Conservation (phyloP, 2,888 invertebrate species). For the Diploptera punctata region DNA sequence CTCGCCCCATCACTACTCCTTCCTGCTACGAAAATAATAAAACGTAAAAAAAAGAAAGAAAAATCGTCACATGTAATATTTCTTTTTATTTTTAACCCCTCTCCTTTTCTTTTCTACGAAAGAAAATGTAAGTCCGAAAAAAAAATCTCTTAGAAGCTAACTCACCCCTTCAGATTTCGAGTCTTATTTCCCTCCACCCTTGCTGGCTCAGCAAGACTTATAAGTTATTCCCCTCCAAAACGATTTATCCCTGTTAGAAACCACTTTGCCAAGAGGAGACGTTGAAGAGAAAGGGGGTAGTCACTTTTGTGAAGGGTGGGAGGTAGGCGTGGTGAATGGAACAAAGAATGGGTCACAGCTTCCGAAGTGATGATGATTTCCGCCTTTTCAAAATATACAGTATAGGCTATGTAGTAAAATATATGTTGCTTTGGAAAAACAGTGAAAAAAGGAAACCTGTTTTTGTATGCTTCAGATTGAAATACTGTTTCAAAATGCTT, state of each 20-base stretch:
- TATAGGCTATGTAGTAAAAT: too few relatives aligned
- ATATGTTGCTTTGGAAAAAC: too few relatives aligned
- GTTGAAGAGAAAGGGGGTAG: not conserved
- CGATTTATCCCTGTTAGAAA: slow-evolving; percentile 41
- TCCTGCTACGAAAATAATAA: too few relatives aligned
- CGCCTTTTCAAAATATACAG: slow-evolving; percentile 1
- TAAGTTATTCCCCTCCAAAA: slow-evolving; percentile 38
- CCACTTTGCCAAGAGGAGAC: slow-evolving; percentile 40
- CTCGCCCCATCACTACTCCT: too few relatives aligned
- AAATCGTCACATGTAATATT: slow-evolving; percentile 29
- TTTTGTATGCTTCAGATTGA: too few relatives aligned
- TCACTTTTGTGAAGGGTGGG: slow-evolving; percentile 18
- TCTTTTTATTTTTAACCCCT: slow-evolving; percentile 25
- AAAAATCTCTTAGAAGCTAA: slow-evolving; percentile 18
- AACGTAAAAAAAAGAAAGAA: not conserved
- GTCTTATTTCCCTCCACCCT: slow-evolving; percentile 12
- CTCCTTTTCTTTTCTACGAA: too few relatives aligned
- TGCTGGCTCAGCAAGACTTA: slow-evolving; percentile 39
- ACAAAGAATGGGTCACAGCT: slow-evolving; percentile 35
- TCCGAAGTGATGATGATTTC: slow-evolving; percentile 35
- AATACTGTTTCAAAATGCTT: slow-evolving; percentile 10
- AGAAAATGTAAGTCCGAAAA: too few relatives aligned
- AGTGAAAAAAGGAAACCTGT: too few relatives aligned
- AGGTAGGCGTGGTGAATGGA: slow-evolving; percentile 8
- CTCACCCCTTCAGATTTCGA: not conserved